Evolutionary conservation across 2,113 vertebrate species (phyloP).

Genomic region (Bubo scandiacus): DNA sequence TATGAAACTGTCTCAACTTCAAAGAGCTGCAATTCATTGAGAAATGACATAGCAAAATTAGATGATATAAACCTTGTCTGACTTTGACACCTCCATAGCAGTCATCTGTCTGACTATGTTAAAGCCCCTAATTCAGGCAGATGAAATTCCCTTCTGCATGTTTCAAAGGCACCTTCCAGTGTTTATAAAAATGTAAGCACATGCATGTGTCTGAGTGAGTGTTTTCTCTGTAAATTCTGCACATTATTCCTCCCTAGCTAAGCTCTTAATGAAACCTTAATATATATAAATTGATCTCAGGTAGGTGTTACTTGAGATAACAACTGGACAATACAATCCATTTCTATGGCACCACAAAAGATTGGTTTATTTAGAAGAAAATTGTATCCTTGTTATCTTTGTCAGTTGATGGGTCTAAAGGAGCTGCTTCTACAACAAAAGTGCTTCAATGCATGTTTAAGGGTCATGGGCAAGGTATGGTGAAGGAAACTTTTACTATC

Average conservation of each 20-base stretch:
- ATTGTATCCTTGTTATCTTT: neutral
- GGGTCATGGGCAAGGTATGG: neutral
- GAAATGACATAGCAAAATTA: neutral
- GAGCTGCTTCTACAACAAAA: neutral
- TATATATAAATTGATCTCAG: neutral
- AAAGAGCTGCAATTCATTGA: neutral
- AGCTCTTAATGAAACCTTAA: neutral
- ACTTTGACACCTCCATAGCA: neutral
- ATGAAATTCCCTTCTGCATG: neutral
- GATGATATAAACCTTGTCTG: neutral
- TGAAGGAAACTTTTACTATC: neutral
- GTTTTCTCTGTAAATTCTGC: neutral
- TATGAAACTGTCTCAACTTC: neutral
- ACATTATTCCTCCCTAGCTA: neutral
- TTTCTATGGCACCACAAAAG: neutral
- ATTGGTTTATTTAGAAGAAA: neutral
- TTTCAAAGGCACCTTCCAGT: neutral
- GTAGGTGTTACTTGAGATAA: neutral
- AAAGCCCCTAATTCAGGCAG: neutral
- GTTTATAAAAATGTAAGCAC: neutral
- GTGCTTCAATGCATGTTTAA: fast-evolving
- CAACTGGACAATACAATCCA: neutral
- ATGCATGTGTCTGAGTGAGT: neutral
- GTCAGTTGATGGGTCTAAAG: neutral
- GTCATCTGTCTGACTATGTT: neutral